These are phyloP conservation scores for Dipodomys ordii DNA, from an alignment of 2,113 vertebrate species.

Conservation along the genomic window DNA sequence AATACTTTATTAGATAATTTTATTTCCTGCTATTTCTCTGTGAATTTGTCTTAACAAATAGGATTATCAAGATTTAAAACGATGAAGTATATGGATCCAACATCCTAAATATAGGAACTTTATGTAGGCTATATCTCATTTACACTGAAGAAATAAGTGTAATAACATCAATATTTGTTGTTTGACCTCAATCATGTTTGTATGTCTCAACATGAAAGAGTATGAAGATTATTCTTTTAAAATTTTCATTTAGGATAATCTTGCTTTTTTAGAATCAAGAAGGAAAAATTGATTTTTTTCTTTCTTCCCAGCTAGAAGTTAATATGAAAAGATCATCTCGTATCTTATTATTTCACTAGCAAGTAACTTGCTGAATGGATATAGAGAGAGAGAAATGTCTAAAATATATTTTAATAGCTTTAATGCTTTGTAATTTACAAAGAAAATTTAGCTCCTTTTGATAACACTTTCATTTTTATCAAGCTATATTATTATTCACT, in stretches of 20 bases:
- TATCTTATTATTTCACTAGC: neutral
- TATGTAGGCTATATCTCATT: neutral
- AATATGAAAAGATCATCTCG: neutral
- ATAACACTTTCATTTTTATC: neutral
- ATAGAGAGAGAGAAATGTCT: too few relatives aligned
- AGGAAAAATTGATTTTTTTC: neutral
- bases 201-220: neutral
- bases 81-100: neutral
- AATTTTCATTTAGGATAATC: neutral
- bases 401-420: neutral
- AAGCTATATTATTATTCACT: neutral
- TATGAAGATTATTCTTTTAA: neutral
- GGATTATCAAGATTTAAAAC: neutral
- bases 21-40: slow-evolving; percentile 11
- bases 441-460: neutral
- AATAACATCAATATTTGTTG: neutral
- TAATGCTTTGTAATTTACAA: neutral
- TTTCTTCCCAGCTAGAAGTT: neutral
- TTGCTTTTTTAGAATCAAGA: neutral
- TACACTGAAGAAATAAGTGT: neutral
- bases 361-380: neutral
- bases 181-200: neutral
- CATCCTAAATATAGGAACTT: neutral
- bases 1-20: neutral
- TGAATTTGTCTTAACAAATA: neutral